Conservation (phyloP, 2,888 invertebrate species). For the Lasioglossum leucozonium region DNA sequence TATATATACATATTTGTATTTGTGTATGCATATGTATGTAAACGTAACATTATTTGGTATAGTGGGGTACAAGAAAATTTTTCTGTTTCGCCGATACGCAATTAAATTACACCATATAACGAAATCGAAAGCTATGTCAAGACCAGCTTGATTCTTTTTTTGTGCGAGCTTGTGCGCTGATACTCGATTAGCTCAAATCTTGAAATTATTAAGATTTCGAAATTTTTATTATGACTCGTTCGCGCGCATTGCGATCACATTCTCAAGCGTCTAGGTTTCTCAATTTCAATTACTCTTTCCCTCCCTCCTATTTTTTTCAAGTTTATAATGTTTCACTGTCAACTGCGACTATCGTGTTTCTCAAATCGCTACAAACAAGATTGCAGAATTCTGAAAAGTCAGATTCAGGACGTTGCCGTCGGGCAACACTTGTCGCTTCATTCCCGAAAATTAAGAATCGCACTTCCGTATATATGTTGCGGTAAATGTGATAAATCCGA, state of each 20-base stretch:
- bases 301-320: neutral
- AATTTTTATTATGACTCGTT: conserved; percentile 19
- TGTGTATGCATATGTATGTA: conserved; percentile 38
- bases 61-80: conserved; percentile 51
- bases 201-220: conserved; percentile 22
- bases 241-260: conserved; percentile 29
- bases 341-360: conserved; percentile 24
- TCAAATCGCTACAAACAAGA: conserved; percentile 37
- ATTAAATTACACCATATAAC: conserved; percentile 51
- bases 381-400: conserved; percentile 14
- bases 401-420: neutral
- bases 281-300: conserved; percentile 24
- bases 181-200: conserved; percentile 10
- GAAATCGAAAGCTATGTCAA: conserved; percentile 68
- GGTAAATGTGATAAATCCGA: too few species aligned
- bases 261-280: conserved; percentile 55
- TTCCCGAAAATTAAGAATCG: conserved; percentile 13
- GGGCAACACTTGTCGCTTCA: neutral
- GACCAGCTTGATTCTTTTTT: conserved; percentile 74
- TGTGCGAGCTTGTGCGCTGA: conserved; percentile 45
- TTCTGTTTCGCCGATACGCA: conserved; percentile 38
- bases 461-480: conserved; percentile 3
- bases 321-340: conserved; percentile 24
- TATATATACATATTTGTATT: conserved; percentile 56
- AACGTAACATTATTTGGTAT: conserved; percentile 60